Base-by-base conservation (phyloP, 2,888 invertebrate species). In the Cosmia pyralina region DNA sequence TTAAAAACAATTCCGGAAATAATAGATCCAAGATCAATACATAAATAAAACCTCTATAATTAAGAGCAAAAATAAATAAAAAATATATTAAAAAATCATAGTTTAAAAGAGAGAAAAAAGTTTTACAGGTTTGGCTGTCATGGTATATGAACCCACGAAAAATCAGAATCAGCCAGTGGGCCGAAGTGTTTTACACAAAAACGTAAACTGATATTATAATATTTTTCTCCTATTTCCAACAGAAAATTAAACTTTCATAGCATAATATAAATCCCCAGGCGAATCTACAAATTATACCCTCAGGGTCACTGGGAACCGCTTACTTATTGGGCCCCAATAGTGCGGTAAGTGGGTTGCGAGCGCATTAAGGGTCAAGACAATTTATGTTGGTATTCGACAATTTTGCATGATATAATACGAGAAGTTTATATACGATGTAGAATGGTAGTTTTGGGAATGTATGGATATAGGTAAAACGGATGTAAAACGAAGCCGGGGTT, bases 221-320 rank as follows among this genome's bases (percentile, higher is more conserved):
- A 22, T 11, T 72, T 59, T 52, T 5, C 41, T 44, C 6, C 1
- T 44, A 19, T 15, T 22, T 15, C 44, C 19, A 34, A 72, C 19
- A 34, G 22, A 73, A 60, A 46, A 60, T 64, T 57, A 50, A 44
- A 65, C 19, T 57, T 73, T 46, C 22, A 57, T 57, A 22, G 19
- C 11, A 50, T 64, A 70, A 75, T 75, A 65, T 7, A 38, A 73
- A 50, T 38, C 19, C 57, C 57, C 11, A 57, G 22, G 55, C 44
- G 8, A 15, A 41, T 55, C 41, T 22, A 55, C 60, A 62, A 57
- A 77, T 77, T 57, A 57, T 38, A 46, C 13, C 44, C 38, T 38
- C n/a, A 22, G 69, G 57, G 50, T 46, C 17, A 57, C n/a, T n/a
- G n/a, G 41, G 22, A 75, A 65, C 11, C 28, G 69, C 77, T 75